A percentile compares a stretch with the other conserved stretches of the same genome.
phyloP scores from a whole-genome alignment of 2,797 vertebrate genomes.

The Poeciliopsis turneri region DNA sequence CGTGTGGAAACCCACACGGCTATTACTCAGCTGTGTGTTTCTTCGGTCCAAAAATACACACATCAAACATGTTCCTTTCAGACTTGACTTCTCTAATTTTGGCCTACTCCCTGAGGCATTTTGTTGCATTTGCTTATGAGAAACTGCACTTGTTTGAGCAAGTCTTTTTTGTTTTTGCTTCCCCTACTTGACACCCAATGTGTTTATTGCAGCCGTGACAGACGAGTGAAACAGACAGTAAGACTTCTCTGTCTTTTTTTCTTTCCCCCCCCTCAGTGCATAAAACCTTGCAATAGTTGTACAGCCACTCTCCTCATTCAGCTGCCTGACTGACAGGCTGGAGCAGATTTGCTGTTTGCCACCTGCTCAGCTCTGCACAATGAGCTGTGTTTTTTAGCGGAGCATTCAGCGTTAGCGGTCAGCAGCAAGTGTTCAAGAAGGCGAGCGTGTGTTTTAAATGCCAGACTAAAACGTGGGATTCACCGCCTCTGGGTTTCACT shows the following conservation, averaged over 20 bases:
- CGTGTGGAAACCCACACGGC: not conserved
- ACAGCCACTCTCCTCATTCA: constrained; percentile 29
- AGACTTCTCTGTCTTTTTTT: constrained; percentile 13
- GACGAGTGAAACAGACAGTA: constrained; percentile 31
- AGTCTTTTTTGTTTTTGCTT: constrained; percentile 14
- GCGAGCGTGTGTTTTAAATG: constrained; percentile 31
- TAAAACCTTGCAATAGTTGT: constrained; percentile 27
- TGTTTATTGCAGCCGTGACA: constrained; percentile 34
- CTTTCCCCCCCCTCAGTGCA: constrained; percentile 20
- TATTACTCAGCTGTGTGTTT: constrained; percentile 6
- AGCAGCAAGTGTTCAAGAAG: constrained; percentile 38
- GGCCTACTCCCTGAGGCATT: constrained; percentile 36
- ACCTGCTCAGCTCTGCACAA: constrained; percentile 65
- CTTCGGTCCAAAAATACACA: not conserved
- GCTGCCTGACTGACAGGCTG: constrained; percentile 57
- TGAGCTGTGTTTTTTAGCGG: constrained; percentile 43
- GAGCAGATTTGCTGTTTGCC: constrained; percentile 67
- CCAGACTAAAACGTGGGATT: constrained; percentile 10
- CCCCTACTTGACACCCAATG: constrained; percentile 7
- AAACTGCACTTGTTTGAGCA: constrained; percentile 63
- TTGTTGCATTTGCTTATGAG: constrained; percentile 44
- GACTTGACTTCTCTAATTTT: constrained; percentile 27
- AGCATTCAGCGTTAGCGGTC: constrained; percentile 25
- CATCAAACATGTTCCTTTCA: constrained; percentile 14
- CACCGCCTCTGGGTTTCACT: not conserved